Percentiles rank a stretch among this genome's conserved stretches.
These are phyloP conservation scores for Melanaphis sacchari DNA, from an alignment of 1,140 invertebrate genomes.

Conservation along the genomic window DNA sequence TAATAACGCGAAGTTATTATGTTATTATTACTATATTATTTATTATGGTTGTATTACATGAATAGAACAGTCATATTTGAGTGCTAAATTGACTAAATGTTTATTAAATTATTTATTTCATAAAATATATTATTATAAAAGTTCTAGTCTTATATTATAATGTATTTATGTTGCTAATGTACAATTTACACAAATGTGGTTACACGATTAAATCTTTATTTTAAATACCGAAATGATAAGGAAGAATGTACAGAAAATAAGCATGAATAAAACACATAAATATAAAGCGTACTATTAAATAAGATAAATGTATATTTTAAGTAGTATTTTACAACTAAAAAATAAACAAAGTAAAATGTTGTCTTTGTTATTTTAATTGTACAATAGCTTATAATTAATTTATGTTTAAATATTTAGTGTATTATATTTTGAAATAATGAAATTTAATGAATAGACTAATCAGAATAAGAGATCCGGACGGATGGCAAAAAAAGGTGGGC, in stretches of 20 bases:
- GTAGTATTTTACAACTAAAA: neutral
- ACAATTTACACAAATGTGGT: neutral
- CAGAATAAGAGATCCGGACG: slow-evolving; percentile 21
- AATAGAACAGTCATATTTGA: neutral
- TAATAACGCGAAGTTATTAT: neutral
- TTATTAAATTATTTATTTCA: neutral
- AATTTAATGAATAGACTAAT: neutral
- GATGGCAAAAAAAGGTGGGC: slow-evolving; percentile 76
- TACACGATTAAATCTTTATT: neutral
- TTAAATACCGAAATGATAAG: neutral
- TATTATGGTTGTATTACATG: neutral
- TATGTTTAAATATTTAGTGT: neutral
- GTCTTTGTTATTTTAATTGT: neutral
- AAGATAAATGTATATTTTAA: neutral
- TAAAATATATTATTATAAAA: neutral
- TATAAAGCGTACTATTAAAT: neutral
- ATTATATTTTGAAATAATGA: too few relatives aligned
- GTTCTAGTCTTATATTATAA: too few relatives aligned
- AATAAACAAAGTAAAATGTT: neutral
- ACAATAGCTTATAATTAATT: neutral
- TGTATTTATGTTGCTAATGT: too few relatives aligned
- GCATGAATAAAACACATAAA: neutral
- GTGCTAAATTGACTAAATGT: neutral
- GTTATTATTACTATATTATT: neutral
- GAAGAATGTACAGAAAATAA: neutral